Conservation (phyloP, 2,888 invertebrate genomes). For the Blera fallax region DNA sequence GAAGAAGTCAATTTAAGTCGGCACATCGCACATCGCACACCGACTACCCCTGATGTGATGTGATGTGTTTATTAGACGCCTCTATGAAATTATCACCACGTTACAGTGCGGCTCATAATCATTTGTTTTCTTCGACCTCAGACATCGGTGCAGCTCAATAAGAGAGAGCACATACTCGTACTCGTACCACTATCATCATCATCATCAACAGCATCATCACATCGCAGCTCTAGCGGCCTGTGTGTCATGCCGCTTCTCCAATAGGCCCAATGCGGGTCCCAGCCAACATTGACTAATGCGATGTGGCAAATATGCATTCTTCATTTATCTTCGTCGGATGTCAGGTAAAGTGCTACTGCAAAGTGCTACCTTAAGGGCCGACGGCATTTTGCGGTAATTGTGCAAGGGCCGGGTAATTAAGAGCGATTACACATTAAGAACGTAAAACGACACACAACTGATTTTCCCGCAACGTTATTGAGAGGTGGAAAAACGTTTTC, state of each 20-base stretch:
- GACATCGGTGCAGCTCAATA: constrained; percentile 65
- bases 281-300: constrained; percentile 68
- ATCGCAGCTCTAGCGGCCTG: constrained; percentile 13
- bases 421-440: constrained; percentile 72
- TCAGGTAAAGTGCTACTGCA: constrained; percentile 72
- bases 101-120: constrained; percentile 62
- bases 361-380: constrained; percentile 71
- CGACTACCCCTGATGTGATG: constrained; percentile 19
- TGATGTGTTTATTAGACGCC: constrained; percentile 72
- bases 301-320: constrained; percentile 73
- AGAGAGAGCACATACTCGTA: constrained; percentile 59
- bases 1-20: constrained; percentile 63
- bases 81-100: constrained; percentile 68
- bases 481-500: constrained; percentile 55
- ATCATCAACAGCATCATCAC: constrained; percentile 47
- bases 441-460: constrained; percentile 64
- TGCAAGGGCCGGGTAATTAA: constrained; percentile 71
- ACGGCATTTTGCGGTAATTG: constrained; percentile 71
- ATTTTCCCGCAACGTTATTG: constrained; percentile 49
- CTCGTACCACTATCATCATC: constrained; percentile 52
- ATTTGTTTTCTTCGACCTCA: constrained; percentile 71
- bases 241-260: constrained; percentile 29
- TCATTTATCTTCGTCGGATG: constrained; percentile 72
- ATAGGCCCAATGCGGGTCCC: constrained; percentile 31
- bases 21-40: background rate